Base-by-base conservation (phyloP, 2,113 vertebrate species). In the Campylomormyrus numenius region DNA sequence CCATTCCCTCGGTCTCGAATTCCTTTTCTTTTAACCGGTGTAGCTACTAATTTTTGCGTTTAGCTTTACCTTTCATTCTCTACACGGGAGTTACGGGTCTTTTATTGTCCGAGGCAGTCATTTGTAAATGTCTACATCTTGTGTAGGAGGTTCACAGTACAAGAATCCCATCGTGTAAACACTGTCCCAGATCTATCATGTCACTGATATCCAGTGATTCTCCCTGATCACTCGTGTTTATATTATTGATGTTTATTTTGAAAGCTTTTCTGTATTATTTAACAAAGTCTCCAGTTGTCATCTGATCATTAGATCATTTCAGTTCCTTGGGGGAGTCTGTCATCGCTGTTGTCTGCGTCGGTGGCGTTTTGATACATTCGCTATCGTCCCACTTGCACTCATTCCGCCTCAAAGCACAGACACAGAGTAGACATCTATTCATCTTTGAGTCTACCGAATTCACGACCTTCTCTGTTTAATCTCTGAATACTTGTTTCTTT, bases 231-330 rank as follows among this genome's bases (percentile, higher is more conserved):
- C 24, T 6, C 6, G 8, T 15, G 52, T 88, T 74, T 24, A 2
- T 49, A 74, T 89, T 88, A 90, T 70, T 92, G 88, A 27, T 66
- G 56, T 91, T 91, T 90, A 85, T 89, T 91, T 83, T 89, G 39
- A 88, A 87, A 90, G 66, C 74, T 48, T 46, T 35, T 24, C 62
- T 48, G 62, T 62, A 42, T 95, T 95, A 96, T 95, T 95, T 95
- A 95, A 95, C 95, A 93, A 87, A 91, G 93, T 93, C 91, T 92
- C 89, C 88, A 93, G 94, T 93, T 93, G 93, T 95, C 95, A 95
- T 96, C 94, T 96, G 95, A 95, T 96, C 94, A 92, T 91, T 90
- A 92, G 91, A 96, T 96, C 92, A 89, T 91, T 93, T 92, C 93
- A 91, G 92, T 94, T 94, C 92, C 92, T 91, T 90, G 91, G 80